Evolutionary conservation across 2,888 invertebrate species (phyloP).

Genomic region (Cephus spinipes): DNA sequence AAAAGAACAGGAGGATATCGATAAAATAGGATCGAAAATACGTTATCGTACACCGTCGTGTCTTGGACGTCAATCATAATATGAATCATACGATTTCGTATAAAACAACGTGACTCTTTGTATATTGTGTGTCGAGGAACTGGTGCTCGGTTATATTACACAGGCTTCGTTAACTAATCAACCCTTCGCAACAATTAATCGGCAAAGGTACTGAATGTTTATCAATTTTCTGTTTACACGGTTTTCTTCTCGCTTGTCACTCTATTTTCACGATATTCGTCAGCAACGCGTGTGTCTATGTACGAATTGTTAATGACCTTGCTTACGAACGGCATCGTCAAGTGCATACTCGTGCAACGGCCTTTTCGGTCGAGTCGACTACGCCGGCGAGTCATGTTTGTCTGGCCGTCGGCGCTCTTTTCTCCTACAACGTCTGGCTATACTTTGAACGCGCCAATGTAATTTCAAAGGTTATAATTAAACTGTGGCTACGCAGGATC

Average conservation of each 20-base stretch:
- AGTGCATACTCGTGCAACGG: not conserved
- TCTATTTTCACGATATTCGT: not conserved
- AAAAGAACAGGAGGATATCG: not conserved
- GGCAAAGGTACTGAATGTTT: not conserved
- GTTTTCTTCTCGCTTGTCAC: not conserved
- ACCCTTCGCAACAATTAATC: not conserved
- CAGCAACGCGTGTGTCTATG: not conserved
- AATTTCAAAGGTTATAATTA: not conserved
- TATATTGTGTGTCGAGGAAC: not conserved
- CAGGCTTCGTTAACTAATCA: not conserved
- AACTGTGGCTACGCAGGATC: not conserved
- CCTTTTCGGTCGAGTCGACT: not conserved
- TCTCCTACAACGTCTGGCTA: not conserved
- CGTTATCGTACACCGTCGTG: not conserved
- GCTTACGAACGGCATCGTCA: not conserved
- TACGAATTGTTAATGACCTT: not conserved
- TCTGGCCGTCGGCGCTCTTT: not conserved
- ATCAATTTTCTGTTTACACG: not conserved
- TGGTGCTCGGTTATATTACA: not conserved
- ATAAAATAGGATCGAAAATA: not conserved
- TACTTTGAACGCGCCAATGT: not conserved
- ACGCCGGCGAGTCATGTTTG: not conserved
- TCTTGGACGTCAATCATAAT: not conserved
- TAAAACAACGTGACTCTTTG: not conserved
- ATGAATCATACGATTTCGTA: not conserved